Percentiles rank a stretch among this genome's conserved stretches.
Evolutionary conservation across 2,113 vertebrate genomes (phyloP).

Genomic region (Peromyscus maniculatus): DNA sequence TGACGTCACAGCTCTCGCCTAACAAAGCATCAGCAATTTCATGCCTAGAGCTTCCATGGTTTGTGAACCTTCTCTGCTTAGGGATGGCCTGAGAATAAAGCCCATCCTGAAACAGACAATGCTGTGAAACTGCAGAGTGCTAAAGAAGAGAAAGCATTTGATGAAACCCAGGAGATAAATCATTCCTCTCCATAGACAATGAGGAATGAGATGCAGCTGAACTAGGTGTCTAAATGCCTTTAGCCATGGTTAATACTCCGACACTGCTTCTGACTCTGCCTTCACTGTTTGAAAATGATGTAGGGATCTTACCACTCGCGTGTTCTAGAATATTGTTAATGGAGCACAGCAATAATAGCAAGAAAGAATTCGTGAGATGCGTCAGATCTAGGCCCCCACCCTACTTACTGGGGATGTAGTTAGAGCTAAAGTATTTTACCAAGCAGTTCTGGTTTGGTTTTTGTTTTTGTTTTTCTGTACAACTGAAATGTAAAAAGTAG

Average conservation of each 20-base stretch:
- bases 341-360: background rate
- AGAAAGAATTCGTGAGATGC: background rate
- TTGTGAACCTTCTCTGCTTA: background rate
- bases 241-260: background rate
- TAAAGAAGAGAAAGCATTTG: background rate
- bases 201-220: background rate
- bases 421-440: background rate
- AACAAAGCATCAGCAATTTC: slow-evolving; percentile 40
- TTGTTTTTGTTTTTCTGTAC: background rate
- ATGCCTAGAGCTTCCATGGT: background rate
- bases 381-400: too few relatives aligned
- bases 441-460: background rate
- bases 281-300: background rate
- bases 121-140: background rate
- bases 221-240: background rate
- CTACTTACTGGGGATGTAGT: background rate
- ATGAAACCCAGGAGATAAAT: background rate
- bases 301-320: background rate
- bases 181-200: background rate
- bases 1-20: background rate
- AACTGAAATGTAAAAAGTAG: background rate
- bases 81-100: slow-evolving; percentile 33
- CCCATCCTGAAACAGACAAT: background rate
- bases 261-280: background rate
- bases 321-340: background rate